Evolutionary conservation across 2,113 vertebrate genomes (phyloP), one percentile per base, ranked within the genome.

Genomic region (Rostratula benghalensis): DNA sequence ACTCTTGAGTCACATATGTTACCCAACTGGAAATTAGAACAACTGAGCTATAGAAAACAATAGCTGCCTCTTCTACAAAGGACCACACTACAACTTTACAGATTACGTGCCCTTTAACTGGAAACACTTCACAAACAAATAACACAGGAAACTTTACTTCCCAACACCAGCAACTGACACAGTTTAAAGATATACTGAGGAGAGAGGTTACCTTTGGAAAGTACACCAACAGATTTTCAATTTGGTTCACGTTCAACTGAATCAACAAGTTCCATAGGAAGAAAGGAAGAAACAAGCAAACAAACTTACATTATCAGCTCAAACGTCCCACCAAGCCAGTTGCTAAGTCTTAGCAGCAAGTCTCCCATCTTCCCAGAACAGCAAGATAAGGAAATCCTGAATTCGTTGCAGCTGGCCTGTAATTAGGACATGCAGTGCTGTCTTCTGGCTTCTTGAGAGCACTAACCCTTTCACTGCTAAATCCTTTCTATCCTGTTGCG

Each of bases 381-480:
- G 73, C 69, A 83, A 95, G 93, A 95, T 97, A 97, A 96, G 94
- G 88, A 94, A 89, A 90, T 89, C 80, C 79, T 92, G 79, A 93
- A 95, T 90, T 90, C 83, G 37, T 75, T 95, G 83, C 93, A 97
- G 93, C 90, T 97, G 95, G 60, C 53, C 83, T 93, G 76, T 92
- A 96, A 96, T 96, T 90, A 96, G 92, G 88, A 92, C 83, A 45
- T 21, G 51, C 68, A 78, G 65, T 91, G 83, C 89, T 89, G 90
- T 82, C 71, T 90, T 81, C 50, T 0, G 0, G 79, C 6, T 69
- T n/a, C 82, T 83, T 12, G 28, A 84, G 39, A 90, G 8, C 39
- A 21, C 57, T 97, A 92, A 97, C 95, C 59, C 89, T 89, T 95
- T 95, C 90, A 71, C 57, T 92, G 69, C 90, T 92, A 92, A 78